Base-by-base conservation (phyloP, 2,113 vertebrate species). In the Sylvilagus bachmani region DNA sequence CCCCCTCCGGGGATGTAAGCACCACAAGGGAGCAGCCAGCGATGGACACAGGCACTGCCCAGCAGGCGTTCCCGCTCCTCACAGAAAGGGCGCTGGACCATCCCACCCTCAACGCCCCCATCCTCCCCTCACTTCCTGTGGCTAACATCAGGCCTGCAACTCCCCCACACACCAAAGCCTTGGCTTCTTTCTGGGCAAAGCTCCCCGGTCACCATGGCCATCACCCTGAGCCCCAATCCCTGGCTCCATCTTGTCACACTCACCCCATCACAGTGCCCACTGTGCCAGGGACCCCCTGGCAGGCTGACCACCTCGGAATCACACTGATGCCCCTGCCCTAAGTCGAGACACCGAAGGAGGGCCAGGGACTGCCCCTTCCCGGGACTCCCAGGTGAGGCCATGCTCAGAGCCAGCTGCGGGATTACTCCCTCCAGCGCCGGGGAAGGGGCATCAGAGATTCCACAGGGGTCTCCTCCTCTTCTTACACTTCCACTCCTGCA, bases 41-140 rank as follows among this genome's bases (percentile, higher is more conserved):
- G 29, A 3, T 4, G 13, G 71, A 67, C 0, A 0, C 1, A 13
- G 90, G 61, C 7, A 8, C 49, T 3, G 0, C 36, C 67, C 7
- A 24, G 33, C 49, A 19, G 33, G 14, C 2, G 44, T 21, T 19
- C 89, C 25, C 33, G 82, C 27, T 33, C 69, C 81, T 49, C n/a
- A 86, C 25, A 14, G 69, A 51, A 33, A n/a, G 38, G 33, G 19
- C 0, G 3, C 33, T 11, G 2, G 21, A 51, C 10, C 24, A 27
- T 58, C 21, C 61, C 9, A 0, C 6, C 53, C 27, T 11, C 9
- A 53, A 33, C 7, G 27, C 84, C 36, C n/a, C 49, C 22, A 36
- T 31, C 10, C 75, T 19, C 27, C 70, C 8, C 3, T 27, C 44
- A 11, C 29, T 86, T 33, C 70, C 66, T 79, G 27, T 62, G 10